phyloP scores from a whole-genome alignment of 1,140 invertebrate genomes.

The Latrodectus geometricus region DNA sequence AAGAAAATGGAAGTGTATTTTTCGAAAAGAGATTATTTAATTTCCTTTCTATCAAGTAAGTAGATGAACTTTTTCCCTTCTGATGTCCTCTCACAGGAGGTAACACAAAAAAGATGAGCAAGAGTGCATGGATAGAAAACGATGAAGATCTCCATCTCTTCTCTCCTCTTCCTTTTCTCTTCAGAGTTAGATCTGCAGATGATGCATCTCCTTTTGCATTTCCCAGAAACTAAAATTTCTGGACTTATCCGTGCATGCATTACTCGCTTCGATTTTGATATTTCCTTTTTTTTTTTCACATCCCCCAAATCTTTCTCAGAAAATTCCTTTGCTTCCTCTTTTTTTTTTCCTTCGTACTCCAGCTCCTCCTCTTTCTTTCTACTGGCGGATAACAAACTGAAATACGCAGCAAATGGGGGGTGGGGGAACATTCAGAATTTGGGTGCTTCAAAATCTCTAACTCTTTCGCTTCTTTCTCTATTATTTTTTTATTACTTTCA shows the following conservation, averaged over 20 bases:
- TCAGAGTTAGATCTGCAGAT: conserved; percentile 54
- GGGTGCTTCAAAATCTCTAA: conserved; percentile 56
- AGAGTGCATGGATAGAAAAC: conserved; percentile 15
- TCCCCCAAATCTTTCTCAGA: conserved; percentile 20
- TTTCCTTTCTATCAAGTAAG: conserved; percentile 38
- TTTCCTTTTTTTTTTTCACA: conserved; percentile 17
- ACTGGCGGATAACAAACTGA: conserved; percentile 59
- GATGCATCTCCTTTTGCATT: conserved; percentile 54
- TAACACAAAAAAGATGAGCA: background rate
- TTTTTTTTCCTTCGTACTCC: background rate
- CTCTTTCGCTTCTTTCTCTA: conserved; percentile 14
- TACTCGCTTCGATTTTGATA: conserved; percentile 53
- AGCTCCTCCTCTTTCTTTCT: background rate
- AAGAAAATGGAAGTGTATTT: no score
- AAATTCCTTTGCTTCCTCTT: conserved; percentile 35
- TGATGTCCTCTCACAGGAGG: conserved; percentile 17
- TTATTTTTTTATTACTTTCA: conserved; percentile 6
- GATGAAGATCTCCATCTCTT: conserved; percentile 19
- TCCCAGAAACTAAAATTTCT: conserved; percentile 53
- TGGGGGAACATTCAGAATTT: conserved; percentile 32
- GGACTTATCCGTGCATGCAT: conserved; percentile 60
- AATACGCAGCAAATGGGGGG: conserved; percentile 33
- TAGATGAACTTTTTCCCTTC: conserved; percentile 44
- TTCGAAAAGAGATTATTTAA: conserved; percentile 32
- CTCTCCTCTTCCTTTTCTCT: conserved; percentile 2